Percentiles rank a stretch among this genome's conserved stretches.
These are phyloP conservation scores for Sphaerodactylus townsendi DNA, from an alignment of 2,113 vertebrate genomes.

Conservation along the genomic window DNA sequence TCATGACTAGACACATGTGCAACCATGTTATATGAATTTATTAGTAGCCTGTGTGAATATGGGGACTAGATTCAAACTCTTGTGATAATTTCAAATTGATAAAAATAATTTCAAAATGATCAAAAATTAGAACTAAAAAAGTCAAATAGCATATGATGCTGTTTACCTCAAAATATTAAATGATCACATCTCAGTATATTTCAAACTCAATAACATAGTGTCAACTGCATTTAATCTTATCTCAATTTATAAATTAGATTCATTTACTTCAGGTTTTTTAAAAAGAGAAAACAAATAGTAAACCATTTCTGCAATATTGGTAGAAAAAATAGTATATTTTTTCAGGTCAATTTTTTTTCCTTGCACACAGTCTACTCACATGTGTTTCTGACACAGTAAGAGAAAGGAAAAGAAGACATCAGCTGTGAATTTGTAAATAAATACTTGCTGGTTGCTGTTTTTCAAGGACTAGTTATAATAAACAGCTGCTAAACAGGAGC, in stretches of 20 bases:
- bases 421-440: constrained; percentile 17
- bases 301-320: constrained; percentile 23
- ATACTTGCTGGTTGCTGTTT: neutral
- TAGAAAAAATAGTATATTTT: neutral
- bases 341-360: constrained; percentile 2
- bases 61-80: no score
- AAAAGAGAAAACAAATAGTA: no score
- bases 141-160: neutral
- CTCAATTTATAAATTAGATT: neutral
- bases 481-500: constrained; percentile 18
- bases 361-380: neutral
- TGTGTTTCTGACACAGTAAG: constrained; percentile 21
- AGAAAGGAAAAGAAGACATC: constrained; percentile 1
- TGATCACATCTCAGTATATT: constrained; percentile 4
- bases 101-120: constrained; percentile 31
- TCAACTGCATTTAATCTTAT: constrained; percentile 19
- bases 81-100: no score
- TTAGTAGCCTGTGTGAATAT: neutral
- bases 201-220: neutral
- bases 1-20: neutral
- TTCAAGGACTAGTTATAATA: constrained; percentile 16
- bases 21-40: neutral
- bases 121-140: neutral
- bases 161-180: constrained; percentile 17
- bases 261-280: constrained; percentile 13